Percentiles rank a stretch among this genome's conserved stretches.
phyloP scores from a whole-genome alignment of 53 echinoderm and acorn worm genomes.

The Paracentrotus lividus region DNA sequence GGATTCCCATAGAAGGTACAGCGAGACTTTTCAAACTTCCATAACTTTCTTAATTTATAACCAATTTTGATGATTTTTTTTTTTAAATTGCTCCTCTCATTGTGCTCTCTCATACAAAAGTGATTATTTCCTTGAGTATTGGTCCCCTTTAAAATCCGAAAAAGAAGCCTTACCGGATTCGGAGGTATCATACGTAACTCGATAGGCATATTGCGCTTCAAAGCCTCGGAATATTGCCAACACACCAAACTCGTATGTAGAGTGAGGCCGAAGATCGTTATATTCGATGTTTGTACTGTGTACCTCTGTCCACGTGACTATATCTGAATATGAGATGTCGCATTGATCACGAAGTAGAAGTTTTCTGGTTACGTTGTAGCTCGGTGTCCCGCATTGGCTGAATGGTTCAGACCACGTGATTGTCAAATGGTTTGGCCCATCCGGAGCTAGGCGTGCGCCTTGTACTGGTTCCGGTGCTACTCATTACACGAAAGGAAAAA shows the following conservation, averaged over 20 bases:
- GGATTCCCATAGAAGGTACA: too few relatives aligned
- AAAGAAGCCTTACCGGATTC: background rate
- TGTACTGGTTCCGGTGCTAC: conserved; percentile 31
- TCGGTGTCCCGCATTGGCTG: background rate
- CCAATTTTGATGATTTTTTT: too few relatives aligned
- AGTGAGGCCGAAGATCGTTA: background rate
- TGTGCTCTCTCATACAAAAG: too few relatives aligned
- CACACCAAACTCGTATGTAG: background rate
- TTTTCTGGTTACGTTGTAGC: background rate
- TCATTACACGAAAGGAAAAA: background rate
- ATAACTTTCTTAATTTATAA: too few relatives aligned
- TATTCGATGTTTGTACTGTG: background rate
- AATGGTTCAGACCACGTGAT: conserved; percentile 1
- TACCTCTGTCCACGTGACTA: too few relatives aligned
- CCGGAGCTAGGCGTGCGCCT: too few relatives aligned
- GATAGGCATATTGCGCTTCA: background rate
- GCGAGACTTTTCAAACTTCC: too few relatives aligned
- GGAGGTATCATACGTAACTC: background rate
- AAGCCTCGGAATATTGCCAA: background rate
- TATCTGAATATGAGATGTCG: background rate
- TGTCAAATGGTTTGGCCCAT: background rate
- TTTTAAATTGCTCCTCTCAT: too few relatives aligned
- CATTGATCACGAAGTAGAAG: conserved; percentile 41
- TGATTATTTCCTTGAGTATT: too few relatives aligned
- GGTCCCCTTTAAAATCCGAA: too few relatives aligned